Base-by-base conservation (phyloP, 1,140 invertebrate genomes). In the Pseudobourletiella spinata region DNA sequence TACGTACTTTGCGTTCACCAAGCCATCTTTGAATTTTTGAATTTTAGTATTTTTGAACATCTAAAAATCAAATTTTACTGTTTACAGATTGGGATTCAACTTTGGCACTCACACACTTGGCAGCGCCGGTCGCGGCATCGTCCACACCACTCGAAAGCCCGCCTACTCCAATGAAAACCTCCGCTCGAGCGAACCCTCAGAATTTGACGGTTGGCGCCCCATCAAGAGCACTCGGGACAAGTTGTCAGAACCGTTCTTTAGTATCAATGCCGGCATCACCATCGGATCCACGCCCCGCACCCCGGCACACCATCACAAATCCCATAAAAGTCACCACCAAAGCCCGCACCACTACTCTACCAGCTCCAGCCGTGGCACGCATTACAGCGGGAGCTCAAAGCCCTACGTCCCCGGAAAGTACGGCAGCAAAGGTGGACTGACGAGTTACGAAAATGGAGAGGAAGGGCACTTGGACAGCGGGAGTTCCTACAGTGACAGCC, bases 51-150 rank as follows among this genome's bases (percentile, higher is more conserved):
- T n/a, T n/a, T n/a, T n/a, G n/a, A n/a, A n/a, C n/a, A n/a, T n/a
- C n/a, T n/a, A n/a, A n/a, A n/a, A n/a, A n/a, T n/a, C n/a, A n/a
- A n/a, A n/a, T n/a, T n/a, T n/a, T n/a, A n/a, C n/a, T n/a, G n/a
- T n/a, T n/a, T 62, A 35, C 43, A 63, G 61, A 46, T 30, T 62
- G 30, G 66, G 63, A 32, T 28, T 68, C 46, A 64, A 18, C 30
- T 64, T 61, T 32, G 58, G 62, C 24, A 42, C 61, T 14, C 39
- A 61, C 4, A 26, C 30, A 3, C 4, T n/a, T 11, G 44, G 44
- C 32, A 39, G n/a, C 32, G 8, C 32, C 32, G 32, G 8, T n/a
- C 32, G 32, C n/a, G 8, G n/a, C 32, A 11, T n/a, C 8, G n/a
- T 39, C 32, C n/a, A 11, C 32, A 39, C 32, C 32, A 51, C 48